Base-by-base conservation (phyloP, 2,888 invertebrate species). In the Lathronympha strigana region DNA sequence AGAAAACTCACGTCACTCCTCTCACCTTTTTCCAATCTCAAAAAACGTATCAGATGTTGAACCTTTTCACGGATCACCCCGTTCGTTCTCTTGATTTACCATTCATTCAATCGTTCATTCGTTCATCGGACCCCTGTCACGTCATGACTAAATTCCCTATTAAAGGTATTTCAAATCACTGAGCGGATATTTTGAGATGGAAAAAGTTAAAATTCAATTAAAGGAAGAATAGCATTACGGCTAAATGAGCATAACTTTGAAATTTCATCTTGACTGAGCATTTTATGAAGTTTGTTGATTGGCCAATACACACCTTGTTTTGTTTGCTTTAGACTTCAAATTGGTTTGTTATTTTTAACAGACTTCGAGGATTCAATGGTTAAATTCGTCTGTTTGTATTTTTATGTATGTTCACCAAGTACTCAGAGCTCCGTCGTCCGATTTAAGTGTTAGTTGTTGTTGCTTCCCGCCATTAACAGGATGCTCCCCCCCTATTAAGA, bases 181-280 rank as follows among this genome's bases (percentile, higher is more conserved):
- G 55, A 40, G 33, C n/a, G 50, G 23, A 23, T 33, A 64, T 51
- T 51, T 43, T 25, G 33, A 50, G 13, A 58, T 58, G 6, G n/a
- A 17, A 40, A 28, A 40, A 31, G 33, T 8, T 31, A 63, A 50
- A 40, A 50, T 63, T 57, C 40, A 49, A 57, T 63, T 57, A 45
- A 63, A 63, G 38, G 49, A 47, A 21, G 57, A 40, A 40, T 50
- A 21, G 38, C 21, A 50, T n/a, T 63, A 57, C 63, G 57, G 55
- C 57, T 50, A 25, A 47, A 47, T 47, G 11, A 49, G 54, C 47
- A 38, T 49, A 63, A 63, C 54, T 53, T 55, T 36, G 13, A 21
- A 54, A 47, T 62, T 62, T 36, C 53, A 53, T 53, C 62, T 38
- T 6, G 17, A 0, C 11, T 45, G 4, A 15, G 33, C 36, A 25